Evolutionary conservation across 2,797 vertebrate genomes (phyloP).

Genomic region (Tragelaphus eurycerus): DNA sequence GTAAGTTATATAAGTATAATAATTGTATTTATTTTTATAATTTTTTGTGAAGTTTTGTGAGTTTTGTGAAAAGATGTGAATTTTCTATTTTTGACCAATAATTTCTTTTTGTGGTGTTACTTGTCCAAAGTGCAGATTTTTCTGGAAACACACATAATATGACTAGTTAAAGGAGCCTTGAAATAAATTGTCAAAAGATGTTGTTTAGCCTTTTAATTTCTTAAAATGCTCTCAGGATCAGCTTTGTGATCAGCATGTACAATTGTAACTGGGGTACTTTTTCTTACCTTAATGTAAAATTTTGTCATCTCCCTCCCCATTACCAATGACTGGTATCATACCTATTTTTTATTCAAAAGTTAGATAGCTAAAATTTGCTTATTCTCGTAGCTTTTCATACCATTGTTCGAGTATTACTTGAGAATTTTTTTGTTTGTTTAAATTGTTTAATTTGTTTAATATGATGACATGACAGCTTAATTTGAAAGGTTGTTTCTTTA

Average conservation of each 20-base stretch:
- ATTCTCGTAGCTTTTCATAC: not conserved
- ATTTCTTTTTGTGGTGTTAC: not conserved
- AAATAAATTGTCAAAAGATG: not conserved
- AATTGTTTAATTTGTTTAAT: not conserved
- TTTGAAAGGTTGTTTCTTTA: not conserved
- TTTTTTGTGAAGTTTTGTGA: not conserved
- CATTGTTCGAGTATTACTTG: not conserved
- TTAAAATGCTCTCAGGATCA: not conserved
- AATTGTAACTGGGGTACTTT: not conserved
- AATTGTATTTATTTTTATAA: not conserved
- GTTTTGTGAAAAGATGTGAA: conserved; percentile 3
- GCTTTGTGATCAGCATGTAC: not conserved
- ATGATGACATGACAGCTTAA: not conserved
- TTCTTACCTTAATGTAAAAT: not conserved
- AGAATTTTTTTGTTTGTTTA: not conserved
- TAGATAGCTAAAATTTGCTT: not conserved
- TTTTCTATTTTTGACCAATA: not conserved
- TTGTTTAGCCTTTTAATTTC: not conserved
- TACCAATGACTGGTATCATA: not conserved
- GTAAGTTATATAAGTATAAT: conserved; percentile 84
- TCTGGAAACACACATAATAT: not conserved
- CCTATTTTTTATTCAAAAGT: not conserved
- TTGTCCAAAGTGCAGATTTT: not conserved
- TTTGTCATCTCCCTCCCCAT: not conserved
- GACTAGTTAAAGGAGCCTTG: conserved; percentile 14